These are phyloP conservation scores for Neodiprion pinetum DNA, from an alignment of 1,140 invertebrate genomes.

Conservation along the genomic window DNA sequence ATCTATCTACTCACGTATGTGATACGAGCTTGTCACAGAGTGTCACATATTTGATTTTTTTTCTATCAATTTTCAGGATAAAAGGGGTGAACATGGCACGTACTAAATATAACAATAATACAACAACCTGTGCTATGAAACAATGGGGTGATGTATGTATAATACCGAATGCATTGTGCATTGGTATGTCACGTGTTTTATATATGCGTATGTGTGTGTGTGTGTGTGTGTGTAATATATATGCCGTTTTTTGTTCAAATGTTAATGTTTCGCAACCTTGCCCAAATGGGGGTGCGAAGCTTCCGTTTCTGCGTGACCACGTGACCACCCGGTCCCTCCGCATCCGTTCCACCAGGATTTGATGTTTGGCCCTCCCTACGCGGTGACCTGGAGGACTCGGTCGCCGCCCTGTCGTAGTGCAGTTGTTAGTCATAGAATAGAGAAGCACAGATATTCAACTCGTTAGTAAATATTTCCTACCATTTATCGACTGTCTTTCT, in stretches of 20 bases:
- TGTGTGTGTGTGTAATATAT: slow-evolving; percentile 30
- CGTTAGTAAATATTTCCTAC: background rate
- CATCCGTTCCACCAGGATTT: slow-evolving; percentile 50
- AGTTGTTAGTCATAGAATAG: slow-evolving; percentile 50
- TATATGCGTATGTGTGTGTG: slow-evolving; percentile 19
- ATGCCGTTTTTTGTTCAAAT: slow-evolving; percentile 16
- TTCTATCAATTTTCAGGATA: too few species aligned
- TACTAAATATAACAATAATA: too few species aligned
- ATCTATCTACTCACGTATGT: too few species aligned
- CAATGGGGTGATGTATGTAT: background rate
- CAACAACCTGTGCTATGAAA: background rate
- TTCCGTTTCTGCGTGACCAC: slow-evolving; percentile 67
- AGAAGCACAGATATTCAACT: background rate
- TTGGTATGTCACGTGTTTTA: background rate
- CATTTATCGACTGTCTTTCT: background rate
- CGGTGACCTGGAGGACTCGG: slow-evolving; percentile 57
- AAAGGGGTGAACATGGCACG: too few species aligned
- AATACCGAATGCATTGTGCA: background rate
- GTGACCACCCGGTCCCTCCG: slow-evolving; percentile 58
- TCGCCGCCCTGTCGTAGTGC: slow-evolving; percentile 58
- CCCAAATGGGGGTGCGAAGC: slow-evolving; percentile 77
- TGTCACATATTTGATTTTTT: too few species aligned
- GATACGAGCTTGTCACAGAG: too few species aligned
- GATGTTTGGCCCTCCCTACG: slow-evolving; percentile 54
- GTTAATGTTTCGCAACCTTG: slow-evolving; percentile 66